Conservation (phyloP, 2,797 vertebrate genomes). For the Tarsius wallacei region DNA sequence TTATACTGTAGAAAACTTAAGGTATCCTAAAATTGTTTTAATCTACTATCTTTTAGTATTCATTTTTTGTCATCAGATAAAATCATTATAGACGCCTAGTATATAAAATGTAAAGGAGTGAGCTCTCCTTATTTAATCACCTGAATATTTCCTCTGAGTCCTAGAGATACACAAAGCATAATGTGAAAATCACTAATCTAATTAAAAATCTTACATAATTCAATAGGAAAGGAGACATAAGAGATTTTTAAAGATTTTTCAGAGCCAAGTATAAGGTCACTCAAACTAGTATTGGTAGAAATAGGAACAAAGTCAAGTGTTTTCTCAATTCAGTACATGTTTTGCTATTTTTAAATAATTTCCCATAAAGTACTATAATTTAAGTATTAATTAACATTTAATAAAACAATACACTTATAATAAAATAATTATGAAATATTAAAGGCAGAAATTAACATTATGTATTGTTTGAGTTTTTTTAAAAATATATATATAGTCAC, state of each 20-base stretch:
- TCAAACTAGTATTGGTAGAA: not conserved
- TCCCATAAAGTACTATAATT: not conserved
- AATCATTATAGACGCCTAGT: not conserved
- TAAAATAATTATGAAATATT: not conserved
- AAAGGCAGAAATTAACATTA: not conserved
- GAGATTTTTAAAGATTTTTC: not conserved
- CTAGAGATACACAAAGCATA: not conserved
- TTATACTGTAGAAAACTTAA: not conserved
- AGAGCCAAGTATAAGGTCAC: not conserved
- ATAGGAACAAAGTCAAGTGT: not conserved
- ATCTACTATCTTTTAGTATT: not conserved
- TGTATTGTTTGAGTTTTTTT: not conserved
- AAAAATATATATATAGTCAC: not conserved
- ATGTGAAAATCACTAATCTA: not conserved
- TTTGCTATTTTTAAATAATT: not conserved
- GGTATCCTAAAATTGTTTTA: not conserved
- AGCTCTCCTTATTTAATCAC: not conserved
- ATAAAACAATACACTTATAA: not conserved
- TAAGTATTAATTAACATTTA: not conserved
- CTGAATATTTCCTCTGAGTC: not conserved
- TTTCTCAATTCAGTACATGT: not conserved
- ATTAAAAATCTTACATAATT: not conserved
- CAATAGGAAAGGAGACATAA: not conserved
- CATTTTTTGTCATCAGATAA: not conserved
- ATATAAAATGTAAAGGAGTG: not conserved